phyloP scores from a whole-genome alignment of 1,140 invertebrate genomes.

The Daktulosphaira vitifoliae region DNA sequence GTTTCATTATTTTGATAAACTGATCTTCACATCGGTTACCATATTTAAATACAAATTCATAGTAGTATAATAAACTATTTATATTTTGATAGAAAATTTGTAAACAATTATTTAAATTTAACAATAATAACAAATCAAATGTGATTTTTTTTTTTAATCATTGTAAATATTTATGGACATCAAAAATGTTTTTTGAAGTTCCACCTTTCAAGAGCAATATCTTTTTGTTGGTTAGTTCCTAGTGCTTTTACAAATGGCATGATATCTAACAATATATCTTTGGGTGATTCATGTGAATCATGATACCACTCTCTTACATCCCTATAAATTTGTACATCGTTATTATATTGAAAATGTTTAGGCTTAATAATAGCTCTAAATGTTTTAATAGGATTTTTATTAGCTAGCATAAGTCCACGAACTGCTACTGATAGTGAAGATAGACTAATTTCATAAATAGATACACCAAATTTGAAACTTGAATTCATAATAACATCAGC shows the following conservation, averaged over 20 bases:
- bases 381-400: slow-evolving; percentile 48
- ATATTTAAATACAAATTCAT: too few species aligned
- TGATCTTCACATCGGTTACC: too few species aligned
- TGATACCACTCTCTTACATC: not conserved
- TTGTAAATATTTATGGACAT: too few species aligned
- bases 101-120: too few species aligned
- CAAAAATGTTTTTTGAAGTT: slow-evolving; percentile 23
- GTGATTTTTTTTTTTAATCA: too few species aligned
- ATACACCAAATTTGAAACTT: not conserved
- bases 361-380: slow-evolving; percentile 29
- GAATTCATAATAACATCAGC: slow-evolving; percentile 56
- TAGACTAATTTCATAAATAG: slow-evolving; percentile 45
- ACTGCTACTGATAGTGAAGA: slow-evolving; percentile 52
- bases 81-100: too few species aligned
- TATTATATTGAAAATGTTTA: slow-evolving; percentile 7
- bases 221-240: slow-evolving; percentile 6
- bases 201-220: not conserved
- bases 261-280: slow-evolving; percentile 22
- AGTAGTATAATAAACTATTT: too few species aligned
- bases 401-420: slow-evolving; percentile 59
- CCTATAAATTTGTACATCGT: slow-evolving; percentile 8
- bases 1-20: not conserved
- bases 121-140: too few species aligned
- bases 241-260: slow-evolving; percentile 27
- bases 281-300: not conserved